These are phyloP conservation scores for Lordiphosa stackelbergi DNA, from an alignment of 1,140 invertebrate genomes.

Conservation along the genomic window DNA sequence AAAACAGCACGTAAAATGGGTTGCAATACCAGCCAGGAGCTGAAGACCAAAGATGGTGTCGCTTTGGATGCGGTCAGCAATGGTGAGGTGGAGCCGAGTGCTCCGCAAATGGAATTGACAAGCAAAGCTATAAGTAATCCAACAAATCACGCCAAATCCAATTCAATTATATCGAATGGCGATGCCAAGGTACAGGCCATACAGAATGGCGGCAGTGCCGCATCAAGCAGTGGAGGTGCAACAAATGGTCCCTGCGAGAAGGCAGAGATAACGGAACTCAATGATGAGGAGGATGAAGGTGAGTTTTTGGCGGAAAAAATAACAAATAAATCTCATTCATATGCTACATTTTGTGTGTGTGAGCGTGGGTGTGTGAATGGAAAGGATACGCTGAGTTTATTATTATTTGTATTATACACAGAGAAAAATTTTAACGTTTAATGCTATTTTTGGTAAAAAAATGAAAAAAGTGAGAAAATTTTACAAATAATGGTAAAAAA, in stretches of 20 bases:
- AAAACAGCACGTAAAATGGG: slow-evolving; percentile 48
- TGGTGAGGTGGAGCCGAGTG: slow-evolving; percentile 57
- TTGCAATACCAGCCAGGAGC: slow-evolving; percentile 75
- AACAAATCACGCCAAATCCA: slow-evolving; percentile 73
- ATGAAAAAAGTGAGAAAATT: no score
- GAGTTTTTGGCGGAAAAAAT: slow-evolving; percentile 27
- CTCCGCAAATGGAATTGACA: slow-evolving; percentile 41
- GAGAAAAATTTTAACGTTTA: no score
- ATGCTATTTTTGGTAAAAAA: no score
- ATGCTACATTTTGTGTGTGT: slow-evolving; percentile 29
- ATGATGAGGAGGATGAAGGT: slow-evolving; percentile 75
- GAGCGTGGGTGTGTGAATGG: slow-evolving; percentile 11
- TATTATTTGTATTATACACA: no score
- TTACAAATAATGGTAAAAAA: no score
- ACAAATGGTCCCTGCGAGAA: slow-evolving; percentile 71
- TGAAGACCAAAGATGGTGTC: slow-evolving; percentile 70
- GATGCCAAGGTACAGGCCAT: slow-evolving; percentile 48
- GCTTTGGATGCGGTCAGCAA: slow-evolving; percentile 65
- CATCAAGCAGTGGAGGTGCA: slow-evolving; percentile 30
- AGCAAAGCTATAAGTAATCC: slow-evolving; percentile 57
- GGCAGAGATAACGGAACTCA: slow-evolving; percentile 64
- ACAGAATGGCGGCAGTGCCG: slow-evolving; percentile 21
- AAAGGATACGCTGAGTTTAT: neutral
- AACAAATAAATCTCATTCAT: slow-evolving; percentile 44
- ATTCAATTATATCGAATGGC: slow-evolving; percentile 72